These are phyloP conservation scores for Anguilla japonica DNA, from an alignment of 2,113 vertebrate species.

Conservation along the genomic window DNA sequence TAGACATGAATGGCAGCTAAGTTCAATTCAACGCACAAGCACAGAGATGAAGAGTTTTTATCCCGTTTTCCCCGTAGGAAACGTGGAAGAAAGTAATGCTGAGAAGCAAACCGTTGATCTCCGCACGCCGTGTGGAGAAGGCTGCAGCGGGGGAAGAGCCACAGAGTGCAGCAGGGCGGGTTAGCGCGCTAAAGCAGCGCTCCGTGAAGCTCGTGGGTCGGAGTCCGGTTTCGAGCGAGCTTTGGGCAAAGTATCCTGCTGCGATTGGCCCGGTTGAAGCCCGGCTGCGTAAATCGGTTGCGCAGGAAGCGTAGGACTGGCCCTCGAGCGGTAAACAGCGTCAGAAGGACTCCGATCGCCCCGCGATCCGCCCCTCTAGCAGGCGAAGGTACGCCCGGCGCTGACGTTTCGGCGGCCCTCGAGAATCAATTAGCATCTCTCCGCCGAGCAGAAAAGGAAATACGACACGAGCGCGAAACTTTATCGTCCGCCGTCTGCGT, in stretches of 20 bases:
- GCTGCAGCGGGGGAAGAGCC: neutral
- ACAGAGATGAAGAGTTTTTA: neutral
- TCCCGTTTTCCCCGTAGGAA: neutral
- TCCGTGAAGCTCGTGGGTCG: neutral
- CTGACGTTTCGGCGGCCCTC: neutral
- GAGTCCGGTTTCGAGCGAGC: neutral
- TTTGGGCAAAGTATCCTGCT: neutral
- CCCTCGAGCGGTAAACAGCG: neutral
- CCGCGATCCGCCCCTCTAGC: neutral
- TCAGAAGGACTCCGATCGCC: neutral
- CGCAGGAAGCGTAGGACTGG: neutral
- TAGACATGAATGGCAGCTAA: neutral
- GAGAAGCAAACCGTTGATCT: neutral
- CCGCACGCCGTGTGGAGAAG: neutral
- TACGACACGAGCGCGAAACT: neutral
- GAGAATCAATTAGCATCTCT: conserved; percentile 19
- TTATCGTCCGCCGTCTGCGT: neutral
- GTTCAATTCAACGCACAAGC: neutral
- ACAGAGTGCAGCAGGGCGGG: neutral
- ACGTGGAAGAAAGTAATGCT: neutral
- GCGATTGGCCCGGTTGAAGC: neutral
- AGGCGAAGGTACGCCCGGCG: neutral
- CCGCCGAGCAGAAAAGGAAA: neutral
- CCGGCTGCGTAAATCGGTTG: neutral
- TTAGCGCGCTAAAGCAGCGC: neutral